Evolutionary conservation across 2,797 vertebrate genomes (phyloP), one percentile per base, ranked within the genome.

Genomic region (Gymnothorax reevesii): DNA sequence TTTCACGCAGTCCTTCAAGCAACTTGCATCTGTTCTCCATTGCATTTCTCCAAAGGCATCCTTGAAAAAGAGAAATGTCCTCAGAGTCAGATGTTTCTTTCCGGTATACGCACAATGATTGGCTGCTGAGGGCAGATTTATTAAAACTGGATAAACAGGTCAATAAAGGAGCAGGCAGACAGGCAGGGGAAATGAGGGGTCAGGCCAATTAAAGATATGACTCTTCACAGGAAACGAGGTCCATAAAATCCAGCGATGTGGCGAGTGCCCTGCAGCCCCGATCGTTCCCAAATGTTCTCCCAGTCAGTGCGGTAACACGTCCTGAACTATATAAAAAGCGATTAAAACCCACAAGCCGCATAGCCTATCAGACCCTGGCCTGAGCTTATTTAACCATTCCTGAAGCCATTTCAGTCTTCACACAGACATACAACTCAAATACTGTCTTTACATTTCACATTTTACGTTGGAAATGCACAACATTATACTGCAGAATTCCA

Each of bases 121-220:
- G 20, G 42, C 75, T 49, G 17, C 22, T 13, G 7, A 52, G 54
- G 9, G 42, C 17, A 8, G 75, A 42, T 2, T 33, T 52, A 54
- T 79, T 79, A 79, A 79, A 79, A 7, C 22, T 22, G 54, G 75
- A 77, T 77, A 73, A 73, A 33, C 12, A 77, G 52, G 73, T 52
- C 73, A 77, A 52, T 77, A 77, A 77, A 77, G 42, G 25, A 27
- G 25, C 15, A 0, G 69, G 69, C 8, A 27, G 5, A 12, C 2
- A 13, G 25, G 1, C 12, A 5, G 71, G 12, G 73, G 73, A 52
- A 77, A 20, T 52, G 73, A 77, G 73, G 3, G 73, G 52, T 77
- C 73, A 52, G 73, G 7, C 33, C 1, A 54, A 52, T 79, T 79
- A 79, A 54, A 5, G 75, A 1, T 9, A 7, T 54, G 75, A 79